Evolutionary conservation across 2,888 invertebrate species (phyloP).

Genomic region (Mesorhabditis sp.): DNA sequence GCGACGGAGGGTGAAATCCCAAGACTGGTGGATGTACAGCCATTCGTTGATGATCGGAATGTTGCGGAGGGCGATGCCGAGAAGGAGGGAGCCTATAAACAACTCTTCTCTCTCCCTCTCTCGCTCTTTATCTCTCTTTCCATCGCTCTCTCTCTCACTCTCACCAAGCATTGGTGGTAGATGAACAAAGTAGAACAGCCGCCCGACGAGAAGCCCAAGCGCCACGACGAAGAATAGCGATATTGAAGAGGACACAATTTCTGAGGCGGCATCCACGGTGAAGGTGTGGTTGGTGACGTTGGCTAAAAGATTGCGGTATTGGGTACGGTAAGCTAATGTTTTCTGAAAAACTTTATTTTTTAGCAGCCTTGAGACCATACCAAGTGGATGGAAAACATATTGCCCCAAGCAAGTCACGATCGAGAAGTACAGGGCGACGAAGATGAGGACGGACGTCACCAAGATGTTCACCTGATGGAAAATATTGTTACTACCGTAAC

Average conservation of each 20-base stretch:
- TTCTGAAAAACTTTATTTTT: neutral
- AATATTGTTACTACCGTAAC: too few species aligned
- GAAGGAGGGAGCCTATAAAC: neutral
- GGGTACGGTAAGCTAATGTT: neutral
- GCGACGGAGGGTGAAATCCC: neutral
- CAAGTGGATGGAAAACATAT: neutral
- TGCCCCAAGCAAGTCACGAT: neutral
- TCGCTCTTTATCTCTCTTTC: too few species aligned
- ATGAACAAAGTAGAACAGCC: neutral
- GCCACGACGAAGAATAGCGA: conserved; percentile 2
- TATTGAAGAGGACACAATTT: neutral
- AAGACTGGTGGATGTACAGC: neutral
- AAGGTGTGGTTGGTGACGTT: too few species aligned
- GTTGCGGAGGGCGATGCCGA: conserved; percentile 3
- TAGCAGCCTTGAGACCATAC: neutral
- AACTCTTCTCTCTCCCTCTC: too few species aligned
- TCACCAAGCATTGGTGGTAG: neutral
- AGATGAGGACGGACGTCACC: neutral
- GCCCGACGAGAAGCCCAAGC: neutral
- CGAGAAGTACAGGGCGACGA: neutral
- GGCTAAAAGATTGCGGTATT: neutral
- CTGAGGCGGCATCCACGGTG: neutral
- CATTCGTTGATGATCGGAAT: conserved; percentile 6
- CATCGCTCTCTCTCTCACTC: neutral
- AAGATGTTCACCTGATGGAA: neutral